Base-by-base conservation (phyloP, 2,797 vertebrate species). In the Setipinna tenuifilis region DNA sequence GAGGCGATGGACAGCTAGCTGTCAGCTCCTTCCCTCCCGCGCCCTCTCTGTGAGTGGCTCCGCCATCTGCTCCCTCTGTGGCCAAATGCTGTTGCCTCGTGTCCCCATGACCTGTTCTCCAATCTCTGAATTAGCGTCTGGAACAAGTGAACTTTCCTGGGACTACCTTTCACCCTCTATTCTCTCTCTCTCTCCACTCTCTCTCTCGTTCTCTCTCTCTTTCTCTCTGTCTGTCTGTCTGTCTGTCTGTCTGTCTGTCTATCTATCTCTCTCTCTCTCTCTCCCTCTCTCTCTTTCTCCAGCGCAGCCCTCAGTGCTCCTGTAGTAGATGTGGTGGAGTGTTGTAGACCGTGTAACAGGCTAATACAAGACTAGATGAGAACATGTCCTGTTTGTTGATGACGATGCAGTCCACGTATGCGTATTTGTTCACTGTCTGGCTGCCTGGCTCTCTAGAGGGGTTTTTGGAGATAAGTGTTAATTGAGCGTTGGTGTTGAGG, bases 141-240 rank as follows among this genome's bases (percentile, higher is more conserved):
- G 62, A 68, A 71, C 28, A 31, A 35, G 23, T 82, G 59, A 86
- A 83, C 84, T 84, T 88, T 83, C 81, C 84, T 23, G 59, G 0
- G 2, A 59, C 83, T 83, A 46, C 78, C 7, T 23, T 25, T 19
- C 28, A 4, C 82, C 85, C 71, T 7, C 12, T 82, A 28, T 17
- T 46, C 12, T 83, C 54, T 59, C 58, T 80, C 68, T 16, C 25
- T 6, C 19, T 62, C 25, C 54, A n/a, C 25, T 25, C 82, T 86
- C 59, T 61, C 44, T 82, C 71, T 83, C 82, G 35, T 16, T 85
- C 61, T 84, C 80, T 81, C 84, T 83, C 83, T 78, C 46, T 21
- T 16, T 7, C 5, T 82, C 1, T 35, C 25, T n/a, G 7, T 35
- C 25, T 84, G 82, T 61, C 54, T 86, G 75, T 85, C 75, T 83